Base-by-base conservation (phyloP, 1,140 invertebrate species). In the Palaemon carinicauda region DNA sequence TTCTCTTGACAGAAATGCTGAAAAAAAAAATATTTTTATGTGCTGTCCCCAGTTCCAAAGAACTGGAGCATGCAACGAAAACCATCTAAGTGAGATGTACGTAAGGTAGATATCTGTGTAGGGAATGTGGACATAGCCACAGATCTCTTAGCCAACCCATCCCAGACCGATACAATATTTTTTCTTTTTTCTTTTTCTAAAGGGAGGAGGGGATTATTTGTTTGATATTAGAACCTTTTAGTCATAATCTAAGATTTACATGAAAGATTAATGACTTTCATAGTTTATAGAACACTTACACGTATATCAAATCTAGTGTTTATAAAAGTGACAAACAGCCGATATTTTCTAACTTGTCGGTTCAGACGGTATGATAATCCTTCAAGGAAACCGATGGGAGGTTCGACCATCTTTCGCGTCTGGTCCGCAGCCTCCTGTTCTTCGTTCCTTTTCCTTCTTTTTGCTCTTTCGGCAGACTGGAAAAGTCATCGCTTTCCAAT, bases 31-130 rank as follows among this genome's bases (percentile, higher is more conserved):
- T 50, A 21, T 75, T 21, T 69, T 50, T 50, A 41, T 41, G 41
- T 75, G 73, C 19, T 33, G 31, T 14, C 73, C 51, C 73, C 73
- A 7, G 73, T 75, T 75, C 31, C 41, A 41, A 5, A 50, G 50
- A 75, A 75, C 33, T 75, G 73, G 73, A 75, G 33, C 17, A 50
- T 21, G 33, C 73, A 50, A 50, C 17, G n/a, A n/a, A 75, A 31
- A 75, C 33, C 19, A 73, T 41, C 24, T 51, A 75, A 80, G 52
- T 24, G 60, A 71, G 60, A 51, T 75, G 33, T 75, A 31, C 19
- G 73, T 75, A 75, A 75, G 73, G 60, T 81, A 69, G 80, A 71
- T 81, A 80, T 80, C 54, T 56, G 52, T 80, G 60, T 75, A 75
- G 73, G 33, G 73, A 50, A 50, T 75, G 31, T 75, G 73, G 73